Evolutionary conservation across 2,797 vertebrate genomes (phyloP), one percentile per base, ranked within the genome.

Genomic region (Thunnus albacares): DNA sequence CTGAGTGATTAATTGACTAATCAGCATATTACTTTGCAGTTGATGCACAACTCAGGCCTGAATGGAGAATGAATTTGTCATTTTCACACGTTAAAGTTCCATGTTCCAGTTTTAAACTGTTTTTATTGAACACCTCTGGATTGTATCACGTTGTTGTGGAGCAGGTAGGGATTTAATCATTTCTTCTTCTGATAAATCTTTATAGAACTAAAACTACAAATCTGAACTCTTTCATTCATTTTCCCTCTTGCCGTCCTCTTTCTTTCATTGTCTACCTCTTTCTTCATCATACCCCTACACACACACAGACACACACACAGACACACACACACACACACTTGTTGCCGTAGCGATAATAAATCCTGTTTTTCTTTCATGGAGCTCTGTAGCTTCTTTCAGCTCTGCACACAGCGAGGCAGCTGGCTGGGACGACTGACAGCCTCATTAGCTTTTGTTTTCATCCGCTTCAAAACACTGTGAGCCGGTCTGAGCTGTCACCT

Each of bases 401-500:
- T 56, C 9, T n/a, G 52, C 70, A 18, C 66, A n/a, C 80, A 75
- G 71, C 13, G 62, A 82, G 74, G 84, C 91, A 86, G 88, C 89
- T 93, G 91, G 88, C 79, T 30, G 77, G 52, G 80, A 73, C 66
- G 52, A 81, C 75, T 57, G 30, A 65, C 84, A 52, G 90, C 90
- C 85, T 93, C 89, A 90, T 93, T 93, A 90, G 90, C 83, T 88
- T 93, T 94, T 94, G 90, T 93, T 94, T 93, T 95, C 79, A 89
- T 93, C 89, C 70, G 85, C 90, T 90, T 91, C 83, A 87, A 86
- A 90, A 82, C 82, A 80, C 84, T 62, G 76, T 68, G 86, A 91
- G 81, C 83, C 63, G 49, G 81, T 61, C 82, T 83, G 83, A 86
- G 71, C 74, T 2, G 87, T 90, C 93, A 94, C 87, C 62, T 94